A percentile compares a stretch with the other conserved stretches of the same genome.
Evolutionary conservation across 1,140 invertebrate genomes (phyloP).

Genomic region (Heliconius melpomene): DNA sequence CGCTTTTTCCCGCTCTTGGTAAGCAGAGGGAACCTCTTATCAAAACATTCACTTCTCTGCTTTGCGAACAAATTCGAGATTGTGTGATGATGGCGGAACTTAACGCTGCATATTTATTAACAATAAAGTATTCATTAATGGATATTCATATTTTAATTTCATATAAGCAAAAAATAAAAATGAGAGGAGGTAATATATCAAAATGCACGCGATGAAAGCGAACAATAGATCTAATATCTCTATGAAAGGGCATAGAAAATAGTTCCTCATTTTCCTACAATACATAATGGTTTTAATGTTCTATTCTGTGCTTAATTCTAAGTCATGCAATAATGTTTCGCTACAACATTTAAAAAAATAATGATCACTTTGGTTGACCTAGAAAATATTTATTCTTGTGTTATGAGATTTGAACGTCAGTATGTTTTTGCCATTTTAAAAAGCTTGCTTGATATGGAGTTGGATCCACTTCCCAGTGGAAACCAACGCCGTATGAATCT

Average conservation of each 20-base stretch:
- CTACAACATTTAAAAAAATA: neutral
- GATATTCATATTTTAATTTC: neutral
- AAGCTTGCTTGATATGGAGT: too few species aligned
- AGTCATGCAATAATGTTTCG: neutral
- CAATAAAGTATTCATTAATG: neutral
- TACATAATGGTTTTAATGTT: slow-evolving; percentile 1
- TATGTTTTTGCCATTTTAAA: too few species aligned
- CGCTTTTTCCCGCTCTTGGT: too few species aligned
- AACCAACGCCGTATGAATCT: too few species aligned
- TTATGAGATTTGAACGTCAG: too few species aligned
- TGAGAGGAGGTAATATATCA: slow-evolving; percentile 4
- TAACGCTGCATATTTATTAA: neutral
- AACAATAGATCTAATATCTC: slow-evolving; percentile 14
- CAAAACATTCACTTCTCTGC: too few species aligned
- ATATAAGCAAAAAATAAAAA: neutral
- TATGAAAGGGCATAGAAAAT: neutral
- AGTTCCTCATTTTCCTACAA: neutral
- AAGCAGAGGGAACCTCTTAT: too few species aligned
- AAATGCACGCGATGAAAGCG: slow-evolving; percentile 12
- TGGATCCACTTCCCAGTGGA: too few species aligned
- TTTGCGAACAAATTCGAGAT: too few species aligned
- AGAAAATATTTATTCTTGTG: too few species aligned
- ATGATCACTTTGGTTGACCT: too few species aligned
- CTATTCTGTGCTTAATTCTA: slow-evolving; percentile 5
- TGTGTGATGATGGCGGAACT: too few species aligned